Evolutionary conservation across 2,888 invertebrate species (phyloP), one percentile per base, ranked within the genome.

Genomic region (Cerceris ruficornis): DNA sequence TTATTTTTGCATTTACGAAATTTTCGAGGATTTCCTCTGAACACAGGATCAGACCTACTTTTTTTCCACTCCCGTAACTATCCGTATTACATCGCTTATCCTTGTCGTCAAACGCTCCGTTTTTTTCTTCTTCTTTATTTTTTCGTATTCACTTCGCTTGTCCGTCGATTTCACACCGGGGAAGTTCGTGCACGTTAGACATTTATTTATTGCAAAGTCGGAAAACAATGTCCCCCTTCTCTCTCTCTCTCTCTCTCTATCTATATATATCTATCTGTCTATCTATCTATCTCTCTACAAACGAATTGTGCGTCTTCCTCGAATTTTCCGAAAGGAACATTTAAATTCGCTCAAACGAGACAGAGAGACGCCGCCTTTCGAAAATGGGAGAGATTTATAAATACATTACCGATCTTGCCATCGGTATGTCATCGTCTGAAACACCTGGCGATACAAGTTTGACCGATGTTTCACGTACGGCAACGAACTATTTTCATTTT

Each of bases 31-130:
- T 85, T 88, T 91, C 90, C 91, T 91, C 85, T 91, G 91, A 91
- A 91, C 91, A 91, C 91, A 90, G 91, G 91, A 91, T 91, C 70
- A 85, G 83, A 85, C 82, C 81, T 86, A 83, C 86, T 80, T 77
- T 84, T 84, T 81, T 83, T 75, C 80, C 62, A 60, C 57, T 79
- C 64, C 66, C 75, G 59, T 69, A 41, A 39, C 59, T 70, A 76
- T 61, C 73, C 58, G 55, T 77, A 78, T 77, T 61, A 85, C 68
- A 71, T 75, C 61, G 85, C 83, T 85, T 82, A 70, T 62, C 68
- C 42, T 60, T 57, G 59, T 15, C 50, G 62, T 69, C 52, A 58
- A 69, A 69, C 39, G 68, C 66, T 54, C 71, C 61, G 52, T 42
- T 64, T 49, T 61, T 43, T 28, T 7, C 6, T 50, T 46, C 11